phyloP scores from a whole-genome alignment of 2,888 invertebrate species.

The Sussaba pulchella region DNA sequence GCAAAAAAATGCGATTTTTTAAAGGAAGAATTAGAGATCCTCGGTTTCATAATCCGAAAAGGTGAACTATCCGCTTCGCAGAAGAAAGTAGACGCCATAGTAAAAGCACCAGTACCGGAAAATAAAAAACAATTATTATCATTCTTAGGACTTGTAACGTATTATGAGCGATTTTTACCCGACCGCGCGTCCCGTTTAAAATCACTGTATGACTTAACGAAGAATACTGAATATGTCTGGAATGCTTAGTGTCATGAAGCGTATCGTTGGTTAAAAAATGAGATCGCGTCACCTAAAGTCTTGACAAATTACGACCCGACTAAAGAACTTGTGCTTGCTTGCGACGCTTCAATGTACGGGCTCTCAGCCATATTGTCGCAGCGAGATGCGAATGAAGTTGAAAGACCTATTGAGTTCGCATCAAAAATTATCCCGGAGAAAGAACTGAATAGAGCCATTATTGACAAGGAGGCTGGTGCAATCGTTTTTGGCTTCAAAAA shows the following conservation, averaged over 20 bases:
- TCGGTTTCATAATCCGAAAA: constrained; percentile 71
- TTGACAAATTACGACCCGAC: constrained; percentile 64
- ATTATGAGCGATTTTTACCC: constrained; percentile 77
- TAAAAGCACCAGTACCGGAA: constrained; percentile 64
- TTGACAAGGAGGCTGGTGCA: no score
- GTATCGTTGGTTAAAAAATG: constrained; percentile 70
- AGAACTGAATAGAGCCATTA: constrained; percentile 46
- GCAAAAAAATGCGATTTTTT: constrained; percentile 72
- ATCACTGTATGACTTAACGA: constrained; percentile 69
- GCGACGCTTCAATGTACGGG: constrained; percentile 59
- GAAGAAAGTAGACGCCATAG: constrained; percentile 68
- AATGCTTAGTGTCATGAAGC: constrained; percentile 69
- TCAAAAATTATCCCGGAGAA: constrained; percentile 45
- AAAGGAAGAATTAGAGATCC: constrained; percentile 66
- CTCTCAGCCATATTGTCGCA: constrained; percentile 59
- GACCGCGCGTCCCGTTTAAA: constrained; percentile 70
- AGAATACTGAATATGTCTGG: constrained; percentile 69
- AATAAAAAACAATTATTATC: constrained; percentile 68
- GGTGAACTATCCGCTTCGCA: constrained; percentile 68
- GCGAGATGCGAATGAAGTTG: neutral
- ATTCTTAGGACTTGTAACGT: constrained; percentile 75
- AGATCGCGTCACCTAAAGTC: constrained; percentile 54
- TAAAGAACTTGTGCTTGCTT: constrained; percentile 47
- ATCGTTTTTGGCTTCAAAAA: no score
- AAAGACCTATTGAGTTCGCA: constrained; percentile 56